A percentile compares a stretch with the other conserved stretches of the same genome.
Conservation (phyloP, 2,888 invertebrate species). For the Rhagium mordax region DNA sequence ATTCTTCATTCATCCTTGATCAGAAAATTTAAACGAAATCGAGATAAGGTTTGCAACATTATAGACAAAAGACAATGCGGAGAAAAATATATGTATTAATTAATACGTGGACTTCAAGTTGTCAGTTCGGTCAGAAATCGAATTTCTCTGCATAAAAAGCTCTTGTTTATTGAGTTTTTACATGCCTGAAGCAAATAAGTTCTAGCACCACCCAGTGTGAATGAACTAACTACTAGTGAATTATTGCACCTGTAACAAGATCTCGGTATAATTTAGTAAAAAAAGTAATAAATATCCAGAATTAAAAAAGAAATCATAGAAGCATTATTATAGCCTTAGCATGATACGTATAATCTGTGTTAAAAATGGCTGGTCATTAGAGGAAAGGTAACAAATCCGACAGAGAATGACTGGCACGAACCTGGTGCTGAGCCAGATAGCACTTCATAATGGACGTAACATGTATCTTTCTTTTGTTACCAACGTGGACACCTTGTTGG, state of each 20-base stretch:
- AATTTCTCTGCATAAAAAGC: neutral
- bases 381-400: slow-evolving; percentile 35
- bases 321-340: slow-evolving; percentile 19
- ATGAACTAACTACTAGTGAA: neutral
- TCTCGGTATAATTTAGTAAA: slow-evolving; percentile 18
- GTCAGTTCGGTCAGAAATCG: neutral
- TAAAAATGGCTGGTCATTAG: slow-evolving; percentile 42
- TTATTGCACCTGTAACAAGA: neutral
- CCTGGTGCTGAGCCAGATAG: slow-evolving; percentile 25
- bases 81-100: too few species aligned
- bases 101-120: too few species aligned
- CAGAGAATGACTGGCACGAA: slow-evolving; percentile 35
- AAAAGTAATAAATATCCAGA: slow-evolving; percentile 28
- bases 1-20: too few species aligned
- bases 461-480: slow-evolving; percentile 63
- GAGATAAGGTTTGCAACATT: too few species aligned
- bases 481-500: slow-evolving; percentile 62
- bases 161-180: neutral
- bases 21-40: too few species aligned
- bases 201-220: neutral
- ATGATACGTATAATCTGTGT: slow-evolving; percentile 38
- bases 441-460: slow-evolving; percentile 57
- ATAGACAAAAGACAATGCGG: too few species aligned
- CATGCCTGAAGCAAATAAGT: neutral
- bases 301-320: slow-evolving; percentile 1